Conservation (phyloP, 1,140 invertebrate genomes). For the Macrobrachium nipponense region DNA sequence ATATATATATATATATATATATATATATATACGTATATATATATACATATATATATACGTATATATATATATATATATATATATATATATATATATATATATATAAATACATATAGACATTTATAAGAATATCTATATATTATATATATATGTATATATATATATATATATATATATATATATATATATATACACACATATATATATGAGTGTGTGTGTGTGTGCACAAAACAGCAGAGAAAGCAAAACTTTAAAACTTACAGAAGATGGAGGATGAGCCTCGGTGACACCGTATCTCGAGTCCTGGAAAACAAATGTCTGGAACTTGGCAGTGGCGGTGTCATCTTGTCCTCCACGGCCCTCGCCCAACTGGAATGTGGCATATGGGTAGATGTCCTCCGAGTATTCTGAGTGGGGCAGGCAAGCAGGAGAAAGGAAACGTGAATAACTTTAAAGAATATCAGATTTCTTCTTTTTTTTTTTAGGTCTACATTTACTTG, state of each 20-base stretch:
- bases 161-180: slow-evolving; percentile 18
- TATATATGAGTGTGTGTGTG: not conserved
- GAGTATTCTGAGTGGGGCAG: slow-evolving; percentile 39
- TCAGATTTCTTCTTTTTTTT: too few relatives aligned
- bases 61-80: not conserved
- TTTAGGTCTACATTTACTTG: too few relatives aligned
- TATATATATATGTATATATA: slow-evolving; percentile 6
- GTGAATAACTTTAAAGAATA: too few relatives aligned
- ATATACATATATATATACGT: not conserved
- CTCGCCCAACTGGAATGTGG: slow-evolving; percentile 58
- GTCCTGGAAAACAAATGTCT: slow-evolving; percentile 52
- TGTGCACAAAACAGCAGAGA: too few relatives aligned
- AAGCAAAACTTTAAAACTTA: slow-evolving; percentile 5
- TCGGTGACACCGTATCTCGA: slow-evolving; percentile 50
- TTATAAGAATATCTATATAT: not conserved
- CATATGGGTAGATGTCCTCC: slow-evolving; percentile 62
- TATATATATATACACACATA: not conserved
- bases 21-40: slow-evolving; percentile 2
- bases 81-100: not conserved
- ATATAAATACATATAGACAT: not conserved
- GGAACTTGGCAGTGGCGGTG: slow-evolving; percentile 52
- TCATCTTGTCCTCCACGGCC: slow-evolving; percentile 47
- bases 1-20: slow-evolving; percentile 14
- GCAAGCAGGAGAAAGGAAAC: not conserved
- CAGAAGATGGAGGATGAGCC: slow-evolving; percentile 42